Percentiles rank a stretch among this genome's conserved stretches.
Evolutionary conservation across 2,888 invertebrate species (phyloP).

Genomic region (Acanthosepion lycidas): DNA sequence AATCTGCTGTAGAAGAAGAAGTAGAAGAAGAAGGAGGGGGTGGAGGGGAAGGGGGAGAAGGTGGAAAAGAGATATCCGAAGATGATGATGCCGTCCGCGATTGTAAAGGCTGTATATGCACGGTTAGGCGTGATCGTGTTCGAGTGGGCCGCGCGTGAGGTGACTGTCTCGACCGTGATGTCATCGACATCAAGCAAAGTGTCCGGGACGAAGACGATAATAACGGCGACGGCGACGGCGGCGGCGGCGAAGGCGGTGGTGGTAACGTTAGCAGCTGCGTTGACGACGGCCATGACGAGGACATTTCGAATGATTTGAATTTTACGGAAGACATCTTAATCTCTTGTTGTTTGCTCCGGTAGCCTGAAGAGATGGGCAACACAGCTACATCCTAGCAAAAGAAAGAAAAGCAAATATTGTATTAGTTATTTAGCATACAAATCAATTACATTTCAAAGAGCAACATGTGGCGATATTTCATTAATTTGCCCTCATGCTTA

Average conservation of each 20-base stretch:
- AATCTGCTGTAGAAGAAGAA: not conserved
- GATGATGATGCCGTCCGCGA: not conserved
- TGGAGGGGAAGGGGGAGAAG: not conserved
- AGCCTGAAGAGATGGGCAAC: not conserved
- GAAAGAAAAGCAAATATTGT: not conserved
- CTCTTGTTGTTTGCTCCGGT: not conserved
- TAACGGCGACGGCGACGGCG: not conserved
- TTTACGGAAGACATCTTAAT: constrained; percentile 33
- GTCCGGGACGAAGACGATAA: constrained; percentile 34
- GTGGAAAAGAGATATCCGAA: not conserved
- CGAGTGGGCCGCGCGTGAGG: not conserved
- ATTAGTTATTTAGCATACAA: not conserved
- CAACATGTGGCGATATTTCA: no score
- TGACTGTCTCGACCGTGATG: constrained; percentile 14
- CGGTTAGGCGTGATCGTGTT: not conserved
- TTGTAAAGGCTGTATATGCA: not conserved
- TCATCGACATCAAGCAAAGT: not conserved
- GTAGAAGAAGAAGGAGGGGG: not conserved
- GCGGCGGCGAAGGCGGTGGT: not conserved
- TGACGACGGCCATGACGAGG: not conserved
- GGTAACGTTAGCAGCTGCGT: not conserved
- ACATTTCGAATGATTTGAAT: not conserved
- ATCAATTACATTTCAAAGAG: no score
- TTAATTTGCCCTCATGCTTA: no score
- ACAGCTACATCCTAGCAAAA: not conserved